Evolutionary conservation across 2,888 invertebrate genomes (phyloP).

Genomic region (Mechanitis mazaeus): DNA sequence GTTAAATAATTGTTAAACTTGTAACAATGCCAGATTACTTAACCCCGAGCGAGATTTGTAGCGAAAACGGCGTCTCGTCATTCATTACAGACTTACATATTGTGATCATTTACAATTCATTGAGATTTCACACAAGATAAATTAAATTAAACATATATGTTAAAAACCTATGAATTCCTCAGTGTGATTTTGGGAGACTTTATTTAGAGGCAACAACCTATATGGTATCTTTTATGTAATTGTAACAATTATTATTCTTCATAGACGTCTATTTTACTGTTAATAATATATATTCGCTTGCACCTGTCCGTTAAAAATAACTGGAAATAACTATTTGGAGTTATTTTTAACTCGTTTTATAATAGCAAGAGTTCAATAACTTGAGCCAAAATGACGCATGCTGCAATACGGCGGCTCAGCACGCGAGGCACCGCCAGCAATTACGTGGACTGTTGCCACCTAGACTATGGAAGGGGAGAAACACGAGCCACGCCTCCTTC

Average conservation of each 20-base stretch:
- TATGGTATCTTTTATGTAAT: no score
- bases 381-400: constrained; percentile 1
- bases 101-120: constrained; percentile 14
- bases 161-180: not conserved
- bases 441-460: not conserved
- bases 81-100: constrained; percentile 16
- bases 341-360: constrained; percentile 1
- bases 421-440: not conserved
- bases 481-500: no score
- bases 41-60: constrained; percentile 15
- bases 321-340: not conserved
- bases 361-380: constrained; percentile 6
- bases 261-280: no score
- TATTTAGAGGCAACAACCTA: no score
- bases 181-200: no score
- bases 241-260: no score
- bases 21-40: not conserved
- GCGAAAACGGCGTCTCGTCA: constrained; percentile 22
- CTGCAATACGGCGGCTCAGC: constrained; percentile 3
- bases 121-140: constrained; percentile 12
- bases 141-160: constrained; percentile 8
- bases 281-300: no score
- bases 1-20: no score
- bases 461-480: no score
- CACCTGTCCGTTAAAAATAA: no score